Evolutionary conservation across 2,797 vertebrate species (phyloP), one percentile per base, ranked within the genome.

Genomic region (Pseudomugil tenellus): DNA sequence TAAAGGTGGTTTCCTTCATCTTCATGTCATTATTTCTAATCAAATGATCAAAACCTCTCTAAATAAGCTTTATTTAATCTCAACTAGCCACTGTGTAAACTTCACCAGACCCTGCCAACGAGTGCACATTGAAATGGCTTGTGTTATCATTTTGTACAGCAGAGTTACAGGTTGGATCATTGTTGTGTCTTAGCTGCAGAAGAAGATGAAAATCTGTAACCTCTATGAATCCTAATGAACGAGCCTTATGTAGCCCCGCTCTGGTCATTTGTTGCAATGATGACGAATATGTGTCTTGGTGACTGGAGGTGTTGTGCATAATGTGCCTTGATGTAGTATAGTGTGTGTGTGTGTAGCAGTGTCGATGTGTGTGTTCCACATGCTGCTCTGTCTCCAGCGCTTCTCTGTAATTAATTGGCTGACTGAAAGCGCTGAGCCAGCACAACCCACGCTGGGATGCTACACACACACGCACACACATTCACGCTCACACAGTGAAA

Each of bases 371-470:
- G 85, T 80, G 83, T 84, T 85, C 81, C 79, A 79, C 87, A 84
- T 72, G 69, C 81, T 83, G 67, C 79, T 89, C 72, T 83, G 85
- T 90, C 89, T 91, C 85, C 70, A 86, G 80, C 49, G 83, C 89
- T 85, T 87, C 84, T 63, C 87, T 90, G 90, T 93, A 93, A 93
- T 93, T 93, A 93, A 92, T 92, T 93, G 91, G 87, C 88, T 74
- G 86, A 80, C 81, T 87, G 76, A 92, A 92, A 89, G 82, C 21
- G 91, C 90, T 91, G 90, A 92, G 88, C 72, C 69, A 86, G 92
- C 92, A 92, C 63, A 76, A 75, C 84, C 87, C 88, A 88, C 61
- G 74, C 85, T 81, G 79, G 76, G 83, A 76, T 61, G 71, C 63
- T 72, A 64, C 72, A 67, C 79, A 67, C 60, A 70, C 64, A 68